Evolutionary conservation across 2,888 invertebrate species (phyloP).

Genomic region (Candidula unifasciata): DNA sequence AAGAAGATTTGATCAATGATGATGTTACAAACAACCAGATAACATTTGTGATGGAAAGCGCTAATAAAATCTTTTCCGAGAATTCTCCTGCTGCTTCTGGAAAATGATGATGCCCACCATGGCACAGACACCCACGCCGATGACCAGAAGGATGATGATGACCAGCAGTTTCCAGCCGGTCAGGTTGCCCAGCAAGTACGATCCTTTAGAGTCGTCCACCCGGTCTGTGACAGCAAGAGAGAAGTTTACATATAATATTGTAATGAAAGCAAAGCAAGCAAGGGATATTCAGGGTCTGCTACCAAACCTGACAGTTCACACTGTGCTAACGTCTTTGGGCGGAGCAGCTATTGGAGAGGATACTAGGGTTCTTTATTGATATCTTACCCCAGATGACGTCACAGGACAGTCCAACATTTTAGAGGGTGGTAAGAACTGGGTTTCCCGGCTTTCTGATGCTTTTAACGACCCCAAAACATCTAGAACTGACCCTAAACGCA

Average conservation of each 20-base stretch:
- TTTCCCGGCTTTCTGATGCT: no score
- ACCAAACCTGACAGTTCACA: no score
- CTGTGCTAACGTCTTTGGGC: no score
- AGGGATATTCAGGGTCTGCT: neutral
- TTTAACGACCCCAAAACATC: no score
- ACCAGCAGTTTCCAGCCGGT: constrained; percentile 94
- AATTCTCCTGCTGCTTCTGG: constrained; percentile 92
- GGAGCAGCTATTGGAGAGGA: no score
- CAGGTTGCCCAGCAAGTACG: constrained; percentile 81
- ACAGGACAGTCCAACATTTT: no score
- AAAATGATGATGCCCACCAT: constrained; percentile 95
- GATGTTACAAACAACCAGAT: neutral
- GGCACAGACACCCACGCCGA: constrained; percentile 89
- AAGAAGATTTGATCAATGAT: neutral
- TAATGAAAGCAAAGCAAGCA: neutral
- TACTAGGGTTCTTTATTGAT: no score
- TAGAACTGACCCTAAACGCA: no score
- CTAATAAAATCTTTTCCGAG: constrained; percentile 91
- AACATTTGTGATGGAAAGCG: neutral
- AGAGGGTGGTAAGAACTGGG: no score
- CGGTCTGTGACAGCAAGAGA: neutral
- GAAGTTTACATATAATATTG: neutral
- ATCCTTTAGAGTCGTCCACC: constrained; percentile 87
- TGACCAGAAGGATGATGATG: constrained; percentile 89
- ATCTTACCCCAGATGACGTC: no score